Conservation (phyloP, 2,797 vertebrate species). For the Tadarida brasiliensis region DNA sequence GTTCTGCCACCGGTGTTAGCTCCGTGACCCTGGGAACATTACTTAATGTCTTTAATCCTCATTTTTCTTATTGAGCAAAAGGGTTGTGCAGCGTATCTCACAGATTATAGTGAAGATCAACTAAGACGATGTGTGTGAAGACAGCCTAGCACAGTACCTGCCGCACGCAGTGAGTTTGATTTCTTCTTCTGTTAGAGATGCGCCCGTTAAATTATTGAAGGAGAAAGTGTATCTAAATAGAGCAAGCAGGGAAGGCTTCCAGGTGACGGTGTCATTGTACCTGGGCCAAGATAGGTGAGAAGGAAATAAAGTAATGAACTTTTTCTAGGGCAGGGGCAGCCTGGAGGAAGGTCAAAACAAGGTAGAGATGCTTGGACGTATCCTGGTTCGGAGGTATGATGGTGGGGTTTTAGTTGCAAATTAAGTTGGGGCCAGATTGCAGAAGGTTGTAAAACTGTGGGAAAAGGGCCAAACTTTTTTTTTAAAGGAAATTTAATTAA, state of each 20-base stretch:
- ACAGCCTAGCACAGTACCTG: not conserved
- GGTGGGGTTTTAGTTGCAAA: not conserved
- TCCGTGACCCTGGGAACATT: not conserved
- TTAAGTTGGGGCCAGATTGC: not conserved
- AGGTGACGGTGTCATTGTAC: not conserved
- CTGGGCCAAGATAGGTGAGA: not conserved
- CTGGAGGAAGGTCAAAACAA: not conserved
- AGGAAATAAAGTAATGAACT: not conserved
- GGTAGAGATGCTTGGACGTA: too few species aligned
- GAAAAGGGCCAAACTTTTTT: not conserved
- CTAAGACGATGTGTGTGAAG: not conserved
- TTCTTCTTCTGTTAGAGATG: not conserved
- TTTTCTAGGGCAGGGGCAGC: not conserved
- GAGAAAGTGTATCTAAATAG: not conserved
- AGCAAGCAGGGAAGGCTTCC: not conserved
- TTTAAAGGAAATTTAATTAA: not conserved
- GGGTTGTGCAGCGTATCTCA: not conserved
- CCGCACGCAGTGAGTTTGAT: not conserved
- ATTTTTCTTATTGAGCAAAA: slow-evolving; percentile 7
- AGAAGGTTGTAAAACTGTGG: not conserved
- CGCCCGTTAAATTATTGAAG: not conserved
- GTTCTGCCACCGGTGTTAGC: not conserved
- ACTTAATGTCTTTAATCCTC: not conserved
- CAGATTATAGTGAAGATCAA: not conserved
- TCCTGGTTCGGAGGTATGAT: not conserved